Conservation (phyloP, 2,797 vertebrate genomes). For the Netta rufina region DNA sequence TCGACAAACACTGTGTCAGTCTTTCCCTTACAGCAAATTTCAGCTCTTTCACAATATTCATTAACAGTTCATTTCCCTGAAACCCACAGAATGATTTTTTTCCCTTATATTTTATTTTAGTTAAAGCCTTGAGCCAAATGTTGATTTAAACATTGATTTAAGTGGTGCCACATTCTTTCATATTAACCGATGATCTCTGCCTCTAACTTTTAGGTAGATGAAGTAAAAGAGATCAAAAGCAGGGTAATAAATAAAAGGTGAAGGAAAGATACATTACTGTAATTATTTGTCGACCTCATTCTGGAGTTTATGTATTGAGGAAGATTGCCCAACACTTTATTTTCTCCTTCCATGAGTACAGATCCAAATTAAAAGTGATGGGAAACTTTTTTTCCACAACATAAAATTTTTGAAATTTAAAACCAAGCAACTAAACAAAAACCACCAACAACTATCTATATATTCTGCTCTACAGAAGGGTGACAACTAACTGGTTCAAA, state of each 20-base stretch:
- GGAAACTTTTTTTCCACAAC: background rate
- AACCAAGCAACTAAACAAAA: background rate
- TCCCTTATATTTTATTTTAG: background rate
- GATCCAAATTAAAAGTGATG: background rate
- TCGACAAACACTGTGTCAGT: slow-evolving; percentile 12
- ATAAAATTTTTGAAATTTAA: background rate
- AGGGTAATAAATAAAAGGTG: background rate
- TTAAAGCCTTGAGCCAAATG: fast-evolving
- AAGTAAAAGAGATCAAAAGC: background rate
- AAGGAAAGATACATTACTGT: background rate
- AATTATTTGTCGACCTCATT: background rate
- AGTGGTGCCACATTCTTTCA: background rate
- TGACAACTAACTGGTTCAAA: background rate
- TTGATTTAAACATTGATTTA: background rate
- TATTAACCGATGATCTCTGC: background rate
- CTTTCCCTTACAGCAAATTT: slow-evolving; percentile 28
- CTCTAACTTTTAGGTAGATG: background rate
- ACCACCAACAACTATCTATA: background rate
- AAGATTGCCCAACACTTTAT: background rate
- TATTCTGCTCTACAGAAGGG: background rate
- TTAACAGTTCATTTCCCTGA: background rate
- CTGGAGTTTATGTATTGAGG: background rate
- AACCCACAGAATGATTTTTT: background rate
- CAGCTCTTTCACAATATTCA: slow-evolving; percentile 34
- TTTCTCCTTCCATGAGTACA: background rate